Percentiles rank a stretch among this genome's conserved stretches.
These are phyloP conservation scores for Raja brachyura DNA, from an alignment of 2,113 vertebrate species.

Conservation along the genomic window DNA sequence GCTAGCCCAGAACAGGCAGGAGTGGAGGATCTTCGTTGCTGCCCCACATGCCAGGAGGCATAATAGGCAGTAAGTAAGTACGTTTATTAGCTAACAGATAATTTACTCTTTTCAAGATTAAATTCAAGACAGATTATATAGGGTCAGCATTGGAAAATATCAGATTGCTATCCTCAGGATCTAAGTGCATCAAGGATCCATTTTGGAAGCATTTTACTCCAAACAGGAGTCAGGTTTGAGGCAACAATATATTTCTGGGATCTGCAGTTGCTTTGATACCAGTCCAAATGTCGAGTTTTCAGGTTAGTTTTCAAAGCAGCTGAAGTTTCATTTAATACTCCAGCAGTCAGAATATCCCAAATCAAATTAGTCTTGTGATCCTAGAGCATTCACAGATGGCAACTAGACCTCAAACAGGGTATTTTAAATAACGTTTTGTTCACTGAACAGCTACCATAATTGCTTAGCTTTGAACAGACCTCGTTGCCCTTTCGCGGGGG, in stretches of 20 bases:
- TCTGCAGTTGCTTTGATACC: neutral
- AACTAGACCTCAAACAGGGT: neutral
- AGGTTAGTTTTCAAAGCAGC: neutral
- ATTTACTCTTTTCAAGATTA: neutral
- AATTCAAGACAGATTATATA: neutral
- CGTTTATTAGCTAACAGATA: neutral
- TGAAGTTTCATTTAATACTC: neutral
- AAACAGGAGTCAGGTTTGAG: neutral
- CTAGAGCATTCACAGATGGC: neutral
- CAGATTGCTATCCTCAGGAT: neutral
- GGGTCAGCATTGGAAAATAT: conserved; percentile 9
- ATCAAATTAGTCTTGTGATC: neutral
- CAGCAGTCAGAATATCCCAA: neutral
- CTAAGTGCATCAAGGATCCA: neutral
- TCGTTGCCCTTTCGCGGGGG: neutral
- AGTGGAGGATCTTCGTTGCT: too few species aligned
- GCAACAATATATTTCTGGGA: neutral
- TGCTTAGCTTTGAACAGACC: neutral
- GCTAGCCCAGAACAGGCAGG: too few species aligned
- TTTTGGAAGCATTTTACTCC: neutral
- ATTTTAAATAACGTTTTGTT: neutral
- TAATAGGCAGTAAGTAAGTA: too few species aligned
- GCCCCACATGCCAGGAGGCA: too few species aligned
- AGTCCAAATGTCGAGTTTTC: neutral
- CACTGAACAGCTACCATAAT: neutral